Percentiles rank a stretch among this genome's conserved stretches.
These are phyloP conservation scores for Synergus itoensis DNA, from an alignment of 2,888 invertebrate species.

Conservation along the genomic window DNA sequence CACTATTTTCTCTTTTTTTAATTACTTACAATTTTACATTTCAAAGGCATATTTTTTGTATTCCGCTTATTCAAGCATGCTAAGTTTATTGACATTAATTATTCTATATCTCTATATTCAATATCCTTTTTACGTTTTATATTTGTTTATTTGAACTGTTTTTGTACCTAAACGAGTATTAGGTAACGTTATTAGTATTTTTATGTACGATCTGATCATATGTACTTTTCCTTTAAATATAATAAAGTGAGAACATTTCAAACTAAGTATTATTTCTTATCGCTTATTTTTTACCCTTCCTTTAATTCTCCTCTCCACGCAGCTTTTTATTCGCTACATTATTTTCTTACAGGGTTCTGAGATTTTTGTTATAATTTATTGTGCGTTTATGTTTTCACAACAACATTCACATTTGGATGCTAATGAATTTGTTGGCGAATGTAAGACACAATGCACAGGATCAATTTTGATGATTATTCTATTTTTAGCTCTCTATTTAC, in stretches of 20 bases:
- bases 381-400: background rate
- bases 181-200: conserved; percentile 55
- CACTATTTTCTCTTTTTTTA: conserved; percentile 54
- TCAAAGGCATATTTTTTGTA: conserved; percentile 16
- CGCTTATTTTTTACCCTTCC: conserved; percentile 72
- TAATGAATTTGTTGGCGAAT: background rate
- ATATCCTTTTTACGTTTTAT: conserved; percentile 47
- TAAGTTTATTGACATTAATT: conserved; percentile 20
- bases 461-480: too few species aligned
- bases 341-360: conserved; percentile 51
- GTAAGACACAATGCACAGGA: background rate
- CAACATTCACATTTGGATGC: background rate
- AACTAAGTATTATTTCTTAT: conserved; percentile 65
- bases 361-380: conserved; percentile 2
- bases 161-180: conserved; percentile 54
- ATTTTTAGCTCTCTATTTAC: too few species aligned
- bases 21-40: conserved; percentile 48
- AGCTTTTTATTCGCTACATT: conserved; percentile 67
- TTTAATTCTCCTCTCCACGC: conserved; percentile 60
- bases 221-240: conserved; percentile 68
- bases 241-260: conserved; percentile 65
- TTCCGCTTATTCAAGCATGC: conserved; percentile 45
- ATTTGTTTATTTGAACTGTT: conserved; percentile 51
- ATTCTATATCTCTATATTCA: conserved; percentile 40
- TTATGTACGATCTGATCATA: conserved; percentile 67